phyloP scores from a whole-genome alignment of 2,888 invertebrate species.

The Trichopoda pennipes region DNA sequence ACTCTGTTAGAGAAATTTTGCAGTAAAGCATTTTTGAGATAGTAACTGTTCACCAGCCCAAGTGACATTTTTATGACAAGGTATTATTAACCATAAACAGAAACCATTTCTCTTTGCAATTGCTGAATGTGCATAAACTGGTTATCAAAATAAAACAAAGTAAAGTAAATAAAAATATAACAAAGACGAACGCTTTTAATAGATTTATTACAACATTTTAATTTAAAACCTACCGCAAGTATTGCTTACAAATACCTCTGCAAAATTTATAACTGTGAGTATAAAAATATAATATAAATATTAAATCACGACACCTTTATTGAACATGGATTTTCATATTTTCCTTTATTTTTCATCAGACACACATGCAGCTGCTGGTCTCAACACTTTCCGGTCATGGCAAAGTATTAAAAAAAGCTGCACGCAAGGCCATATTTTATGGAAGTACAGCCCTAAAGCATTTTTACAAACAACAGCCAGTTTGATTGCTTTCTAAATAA shows the following conservation, averaged over 20 bases:
- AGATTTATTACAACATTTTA: conserved; percentile 1
- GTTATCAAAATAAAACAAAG: too few species aligned
- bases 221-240: neutral
- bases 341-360: neutral
- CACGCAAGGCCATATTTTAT: neutral
- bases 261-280: conserved; percentile 6
- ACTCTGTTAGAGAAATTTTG: too few species aligned
- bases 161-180: too few species aligned
- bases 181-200: too few species aligned
- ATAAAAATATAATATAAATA: conserved; percentile 21
- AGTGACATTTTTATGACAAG: too few species aligned
- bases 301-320: conserved; percentile 48
- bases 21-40: too few species aligned
- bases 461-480: conserved; percentile 9
- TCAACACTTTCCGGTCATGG: conserved; percentile 39
- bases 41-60: too few species aligned
- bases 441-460: neutral
- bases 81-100: too few species aligned
- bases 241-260: neutral
- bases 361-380: neutral
- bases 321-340: conserved; percentile 12
- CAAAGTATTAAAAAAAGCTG: neutral
- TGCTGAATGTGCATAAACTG: too few species aligned
- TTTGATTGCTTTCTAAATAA: neutral
- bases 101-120: too few species aligned